Evolutionary conservation across 2,113 vertebrate genomes (phyloP).

Genomic region (Okapia johnstoni): DNA sequence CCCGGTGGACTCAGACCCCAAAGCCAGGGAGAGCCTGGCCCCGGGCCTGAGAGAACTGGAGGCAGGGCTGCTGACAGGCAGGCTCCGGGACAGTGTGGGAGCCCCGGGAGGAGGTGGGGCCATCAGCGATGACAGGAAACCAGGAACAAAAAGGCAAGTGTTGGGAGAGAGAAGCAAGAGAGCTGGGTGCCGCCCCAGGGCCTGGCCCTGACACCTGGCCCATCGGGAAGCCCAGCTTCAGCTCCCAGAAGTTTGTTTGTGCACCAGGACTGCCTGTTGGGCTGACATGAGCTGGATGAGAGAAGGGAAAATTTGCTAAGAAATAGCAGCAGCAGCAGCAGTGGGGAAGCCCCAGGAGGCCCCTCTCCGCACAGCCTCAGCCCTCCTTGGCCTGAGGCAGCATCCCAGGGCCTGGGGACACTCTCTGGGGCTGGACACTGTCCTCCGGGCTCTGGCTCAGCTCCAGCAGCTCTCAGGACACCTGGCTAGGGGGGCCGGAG

Average conservation of each 20-base stretch:
- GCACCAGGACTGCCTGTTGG: not conserved
- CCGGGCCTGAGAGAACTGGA: not conserved
- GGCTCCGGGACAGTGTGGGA: not conserved
- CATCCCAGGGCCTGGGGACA: not conserved
- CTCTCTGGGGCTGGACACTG: not conserved
- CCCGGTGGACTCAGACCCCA: not conserved
- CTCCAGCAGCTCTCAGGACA: not conserved
- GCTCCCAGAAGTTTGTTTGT: not conserved
- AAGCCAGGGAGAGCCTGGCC: not conserved
- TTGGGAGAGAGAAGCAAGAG: not conserved
- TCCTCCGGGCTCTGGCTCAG: not conserved
- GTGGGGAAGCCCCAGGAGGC: not conserved
- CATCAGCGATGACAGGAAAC: rapidly evolving
- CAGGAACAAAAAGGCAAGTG: not conserved
- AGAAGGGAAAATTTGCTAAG: not conserved
- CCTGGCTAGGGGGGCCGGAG: not conserved
- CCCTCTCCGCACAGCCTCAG: not conserved
- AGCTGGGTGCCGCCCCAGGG: not conserved
- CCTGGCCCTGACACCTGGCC: not conserved
- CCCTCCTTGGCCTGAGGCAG: not conserved
- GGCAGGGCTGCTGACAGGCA: not conserved
- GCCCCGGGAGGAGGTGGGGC: not conserved
- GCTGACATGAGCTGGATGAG: not conserved
- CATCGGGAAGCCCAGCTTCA: not conserved
- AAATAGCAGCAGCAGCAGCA: not conserved